phyloP scores from a whole-genome alignment of 2,113 vertebrate genomes.

The Malurus alboscapulatus region DNA sequence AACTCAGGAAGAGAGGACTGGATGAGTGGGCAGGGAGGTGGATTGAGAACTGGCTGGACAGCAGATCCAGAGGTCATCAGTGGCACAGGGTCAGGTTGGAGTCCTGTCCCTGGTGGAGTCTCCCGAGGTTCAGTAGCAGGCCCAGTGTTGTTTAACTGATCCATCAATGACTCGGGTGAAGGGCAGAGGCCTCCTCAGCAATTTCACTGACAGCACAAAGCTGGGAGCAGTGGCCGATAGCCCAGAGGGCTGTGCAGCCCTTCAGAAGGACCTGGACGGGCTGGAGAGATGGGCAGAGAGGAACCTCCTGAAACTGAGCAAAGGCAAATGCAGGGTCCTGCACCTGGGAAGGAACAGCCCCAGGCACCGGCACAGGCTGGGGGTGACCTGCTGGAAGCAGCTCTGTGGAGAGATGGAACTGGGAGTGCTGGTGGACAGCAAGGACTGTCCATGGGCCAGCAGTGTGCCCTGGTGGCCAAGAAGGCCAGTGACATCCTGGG shows the following conservation, averaged over 20 bases:
- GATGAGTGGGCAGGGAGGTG: background rate
- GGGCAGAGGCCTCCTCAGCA: background rate
- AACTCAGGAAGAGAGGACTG: background rate
- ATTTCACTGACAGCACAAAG: background rate
- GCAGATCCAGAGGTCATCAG: background rate
- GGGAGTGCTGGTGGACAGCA: background rate
- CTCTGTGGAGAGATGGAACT: background rate
- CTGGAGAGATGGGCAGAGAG: background rate
- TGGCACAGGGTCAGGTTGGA: background rate
- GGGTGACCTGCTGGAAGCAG: background rate
- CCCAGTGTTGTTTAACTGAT: background rate
- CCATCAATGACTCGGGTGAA: background rate
- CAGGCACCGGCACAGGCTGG: background rate
- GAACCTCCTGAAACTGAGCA: background rate
- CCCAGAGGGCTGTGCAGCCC: background rate
- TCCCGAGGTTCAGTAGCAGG: background rate
- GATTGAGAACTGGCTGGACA: background rate
- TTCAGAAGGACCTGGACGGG: background rate
- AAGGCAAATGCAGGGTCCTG: background rate
- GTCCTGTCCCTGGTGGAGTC: rapidly evolving
- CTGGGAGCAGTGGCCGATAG: background rate
- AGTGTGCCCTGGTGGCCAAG: background rate
- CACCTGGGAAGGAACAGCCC: background rate
- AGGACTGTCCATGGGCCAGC: background rate
- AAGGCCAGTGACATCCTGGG: background rate